Evolutionary conservation across 2,113 vertebrate genomes (phyloP), one percentile per base, ranked within the genome.

Genomic region (Nettapus auritus): DNA sequence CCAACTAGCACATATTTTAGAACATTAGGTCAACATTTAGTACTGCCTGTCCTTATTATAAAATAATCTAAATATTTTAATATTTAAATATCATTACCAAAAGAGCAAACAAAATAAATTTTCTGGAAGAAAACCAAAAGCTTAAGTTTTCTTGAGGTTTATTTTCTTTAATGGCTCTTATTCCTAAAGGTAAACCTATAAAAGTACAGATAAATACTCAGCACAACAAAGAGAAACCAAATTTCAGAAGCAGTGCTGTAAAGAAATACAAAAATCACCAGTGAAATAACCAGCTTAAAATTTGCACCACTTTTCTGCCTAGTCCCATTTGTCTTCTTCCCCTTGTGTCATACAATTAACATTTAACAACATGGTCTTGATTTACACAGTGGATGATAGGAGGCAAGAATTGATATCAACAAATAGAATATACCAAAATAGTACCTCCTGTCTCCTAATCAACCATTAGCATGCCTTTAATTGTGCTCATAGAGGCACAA

Each of bases 51-150:
- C 11, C 11, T 66, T 68, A 68, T 84, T 82, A 52, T 48, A 64
- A 94, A 95, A 83, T 34, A 74, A 76, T 3, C 25, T 25, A 70
- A 86, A 81, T 67, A 92, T 67, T 94, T 94, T 48, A 48, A 22
- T 48, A 48, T 48, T 48, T 48, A 48, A 48, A 22, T 48, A 48
- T 4, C 14, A 81, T 78, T 83, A 88, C 7, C 31, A 59, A 23
- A 77, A 82, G 11, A 67, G 13, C 34, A 86, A 90, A 53, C 2
- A 53, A 70, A 73, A 52, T 3, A 82, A 18, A 34, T 12, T 22
- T 38, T 36, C 66, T 56, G 19, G 13, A 93, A 74, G 29, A 63
- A 94, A 87, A 82, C 2, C 22, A 70, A 22, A 76, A 12, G 3
- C 8, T 56, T 46, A 84, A 81, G 22, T 1, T 3, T 12, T 63